Conservation (phyloP, 2,797 vertebrate species). For the Acanthopagrus latus region DNA sequence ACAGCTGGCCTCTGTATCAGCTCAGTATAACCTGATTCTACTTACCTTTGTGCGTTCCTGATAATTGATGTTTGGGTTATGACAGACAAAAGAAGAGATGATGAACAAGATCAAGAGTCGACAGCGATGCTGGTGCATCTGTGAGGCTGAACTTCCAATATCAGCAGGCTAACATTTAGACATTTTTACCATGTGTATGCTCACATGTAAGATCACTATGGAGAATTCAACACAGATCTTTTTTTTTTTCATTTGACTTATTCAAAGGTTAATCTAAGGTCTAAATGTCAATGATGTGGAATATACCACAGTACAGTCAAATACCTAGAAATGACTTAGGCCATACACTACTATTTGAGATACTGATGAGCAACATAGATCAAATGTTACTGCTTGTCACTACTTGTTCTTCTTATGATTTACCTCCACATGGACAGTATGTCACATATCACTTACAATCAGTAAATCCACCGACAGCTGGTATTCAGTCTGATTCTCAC, state of each 20-base stretch:
- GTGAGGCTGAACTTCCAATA: not conserved
- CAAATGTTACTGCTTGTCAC: too few species aligned
- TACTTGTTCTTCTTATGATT: not conserved
- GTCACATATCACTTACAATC: not conserved
- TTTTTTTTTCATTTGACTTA: not conserved
- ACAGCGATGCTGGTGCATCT: not conserved
- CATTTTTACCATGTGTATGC: not conserved
- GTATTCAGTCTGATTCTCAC: conserved; percentile 2
- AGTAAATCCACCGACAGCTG: not conserved
- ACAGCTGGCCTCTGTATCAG: too few species aligned
- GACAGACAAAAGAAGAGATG: conserved; percentile 3
- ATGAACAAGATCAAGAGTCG: not conserved
- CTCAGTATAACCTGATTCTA: not conserved
- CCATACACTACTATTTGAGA: too few species aligned
- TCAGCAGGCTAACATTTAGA: not conserved
- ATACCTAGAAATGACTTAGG: not conserved
- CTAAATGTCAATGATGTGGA: not conserved
- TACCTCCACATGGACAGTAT: not conserved
- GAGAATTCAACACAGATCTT: not conserved
- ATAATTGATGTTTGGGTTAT: not conserved
- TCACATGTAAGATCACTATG: not conserved
- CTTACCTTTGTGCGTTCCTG: conserved; percentile 1
- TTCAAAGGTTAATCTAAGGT: not conserved
- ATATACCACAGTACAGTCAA: not conserved
- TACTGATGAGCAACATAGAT: too few species aligned